phyloP scores from a whole-genome alignment of 2,888 invertebrate species.

The Pachymerium ferrugineum region DNA sequence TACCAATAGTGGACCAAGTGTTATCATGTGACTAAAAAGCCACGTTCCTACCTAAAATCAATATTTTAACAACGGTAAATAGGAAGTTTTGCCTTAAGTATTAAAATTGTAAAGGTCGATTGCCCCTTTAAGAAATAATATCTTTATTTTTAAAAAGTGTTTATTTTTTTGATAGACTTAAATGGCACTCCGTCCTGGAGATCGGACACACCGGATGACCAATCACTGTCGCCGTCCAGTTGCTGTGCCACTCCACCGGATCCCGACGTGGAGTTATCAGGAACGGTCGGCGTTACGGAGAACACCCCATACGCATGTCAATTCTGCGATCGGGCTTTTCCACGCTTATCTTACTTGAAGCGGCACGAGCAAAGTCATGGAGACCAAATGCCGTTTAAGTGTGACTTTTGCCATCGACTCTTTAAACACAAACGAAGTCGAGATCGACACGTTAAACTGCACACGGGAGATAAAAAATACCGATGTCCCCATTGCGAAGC shows the following conservation, averaged over 20 bases:
- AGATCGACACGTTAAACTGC: slow-evolving; percentile 88
- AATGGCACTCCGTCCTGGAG: slow-evolving; percentile 65
- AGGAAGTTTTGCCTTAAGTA: too few relatives aligned
- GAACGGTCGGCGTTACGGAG: slow-evolving; percentile 63
- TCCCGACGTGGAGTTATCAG: slow-evolving; percentile 58
- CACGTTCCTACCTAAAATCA: too few relatives aligned
- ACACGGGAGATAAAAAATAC: slow-evolving; percentile 85
- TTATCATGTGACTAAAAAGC: too few relatives aligned
- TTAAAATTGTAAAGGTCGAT: too few relatives aligned
- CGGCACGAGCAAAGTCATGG: slow-evolving; percentile 92
- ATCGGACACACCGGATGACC: slow-evolving; percentile 53
- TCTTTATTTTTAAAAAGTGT: neutral
- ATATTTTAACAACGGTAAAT: too few relatives aligned
- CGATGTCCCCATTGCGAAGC: slow-evolving; percentile 85
- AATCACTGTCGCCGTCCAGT: slow-evolving; percentile 49
- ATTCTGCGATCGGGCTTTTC: slow-evolving; percentile 87
- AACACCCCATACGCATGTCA: slow-evolving; percentile 82
- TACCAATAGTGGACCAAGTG: too few relatives aligned
- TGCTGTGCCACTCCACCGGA: slow-evolving; percentile 59
- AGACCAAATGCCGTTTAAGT: slow-evolving; percentile 86
- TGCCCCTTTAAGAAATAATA: neutral
- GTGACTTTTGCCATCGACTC: slow-evolving; percentile 81
- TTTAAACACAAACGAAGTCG: slow-evolving; percentile 93
- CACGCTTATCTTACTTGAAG: slow-evolving; percentile 76
- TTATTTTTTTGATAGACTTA: slow-evolving; percentile 43